Conservation (phyloP, 2,113 vertebrate genomes). For the Caranx melampygus region DNA sequence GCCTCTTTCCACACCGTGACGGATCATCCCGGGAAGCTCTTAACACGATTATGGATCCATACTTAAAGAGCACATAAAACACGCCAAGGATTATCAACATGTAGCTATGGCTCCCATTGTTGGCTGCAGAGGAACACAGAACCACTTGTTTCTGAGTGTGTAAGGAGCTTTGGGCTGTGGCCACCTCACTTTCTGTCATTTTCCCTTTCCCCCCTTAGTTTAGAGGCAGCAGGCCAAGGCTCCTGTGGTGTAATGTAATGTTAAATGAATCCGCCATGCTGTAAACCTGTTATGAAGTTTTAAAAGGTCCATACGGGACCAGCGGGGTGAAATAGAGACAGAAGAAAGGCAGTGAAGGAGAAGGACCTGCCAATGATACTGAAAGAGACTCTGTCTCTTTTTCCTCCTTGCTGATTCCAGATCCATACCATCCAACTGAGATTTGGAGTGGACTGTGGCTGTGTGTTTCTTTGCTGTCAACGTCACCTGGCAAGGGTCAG, state of each 20-base stretch:
- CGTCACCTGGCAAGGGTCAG: constrained; percentile 51
- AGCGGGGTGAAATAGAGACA: constrained; percentile 25
- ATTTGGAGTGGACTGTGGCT: constrained; percentile 6
- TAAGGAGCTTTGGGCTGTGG: constrained; percentile 36
- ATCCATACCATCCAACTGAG: constrained; percentile 43
- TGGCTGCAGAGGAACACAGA: constrained; percentile 37
- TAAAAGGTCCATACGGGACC: constrained; percentile 54
- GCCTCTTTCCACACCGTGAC: constrained; percentile 37
- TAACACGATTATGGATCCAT: constrained; percentile 72
- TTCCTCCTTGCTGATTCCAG: constrained; percentile 36
- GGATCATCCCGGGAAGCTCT: constrained; percentile 61
- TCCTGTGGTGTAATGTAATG: constrained; percentile 68
- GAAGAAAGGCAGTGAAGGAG: constrained; percentile 31
- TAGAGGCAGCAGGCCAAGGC: constrained; percentile 39
- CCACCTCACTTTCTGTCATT: constrained; percentile 52
- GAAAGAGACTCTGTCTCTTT: constrained; percentile 43
- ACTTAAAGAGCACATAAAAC: constrained; percentile 70
- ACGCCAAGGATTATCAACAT: constrained; percentile 64
- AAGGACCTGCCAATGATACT: constrained; percentile 46
- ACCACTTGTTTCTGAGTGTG: constrained; percentile 55
- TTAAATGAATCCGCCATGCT: constrained; percentile 75
- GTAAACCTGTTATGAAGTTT: constrained; percentile 75
- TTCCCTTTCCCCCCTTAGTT: constrained; percentile 28
- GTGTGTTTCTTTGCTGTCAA: constrained; percentile 40
- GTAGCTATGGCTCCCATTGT: constrained; percentile 54